Percentiles rank a stretch among this genome's conserved stretches.
Evolutionary conservation across 2,888 invertebrate species (phyloP).

Genomic region (Schizaphis graminum): DNA sequence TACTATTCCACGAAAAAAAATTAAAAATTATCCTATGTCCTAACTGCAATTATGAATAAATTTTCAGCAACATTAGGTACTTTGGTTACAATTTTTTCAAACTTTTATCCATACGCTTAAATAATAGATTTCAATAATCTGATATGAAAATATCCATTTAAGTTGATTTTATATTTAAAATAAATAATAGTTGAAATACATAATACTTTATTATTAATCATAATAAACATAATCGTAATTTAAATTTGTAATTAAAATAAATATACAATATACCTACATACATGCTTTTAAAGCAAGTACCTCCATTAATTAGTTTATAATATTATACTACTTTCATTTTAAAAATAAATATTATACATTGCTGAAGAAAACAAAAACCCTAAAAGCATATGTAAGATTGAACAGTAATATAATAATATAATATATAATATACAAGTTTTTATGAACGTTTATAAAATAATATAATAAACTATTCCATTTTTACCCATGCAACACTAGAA

Average conservation of each 20-base stretch:
- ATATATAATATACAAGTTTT: not conserved
- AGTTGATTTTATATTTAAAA: not conserved
- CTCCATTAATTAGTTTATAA: not conserved
- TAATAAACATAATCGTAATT: not conserved
- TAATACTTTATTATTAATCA: not conserved
- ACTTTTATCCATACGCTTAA: not conserved
- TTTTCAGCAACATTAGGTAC: not conserved
- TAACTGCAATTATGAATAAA: not conserved
- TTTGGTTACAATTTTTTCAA: not conserved
- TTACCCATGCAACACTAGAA: slow-evolving; percentile 13
- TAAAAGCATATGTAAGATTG: not conserved
- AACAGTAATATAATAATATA: not conserved
- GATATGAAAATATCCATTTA: not conserved
- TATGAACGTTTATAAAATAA: not conserved
- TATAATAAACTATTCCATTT: slow-evolving; percentile 23
- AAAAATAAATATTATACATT: not conserved
- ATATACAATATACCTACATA: not conserved
- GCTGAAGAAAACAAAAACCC: not conserved
- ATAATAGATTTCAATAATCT: not conserved
- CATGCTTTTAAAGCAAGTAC: not conserved
- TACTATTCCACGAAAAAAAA: not conserved
- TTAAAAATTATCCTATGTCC: not conserved
- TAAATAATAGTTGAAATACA: not conserved
- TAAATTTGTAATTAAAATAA: not conserved
- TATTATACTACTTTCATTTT: not conserved